phyloP scores from a whole-genome alignment of 2,797 vertebrate species.

The Parotocinclus haroldoi region DNA sequence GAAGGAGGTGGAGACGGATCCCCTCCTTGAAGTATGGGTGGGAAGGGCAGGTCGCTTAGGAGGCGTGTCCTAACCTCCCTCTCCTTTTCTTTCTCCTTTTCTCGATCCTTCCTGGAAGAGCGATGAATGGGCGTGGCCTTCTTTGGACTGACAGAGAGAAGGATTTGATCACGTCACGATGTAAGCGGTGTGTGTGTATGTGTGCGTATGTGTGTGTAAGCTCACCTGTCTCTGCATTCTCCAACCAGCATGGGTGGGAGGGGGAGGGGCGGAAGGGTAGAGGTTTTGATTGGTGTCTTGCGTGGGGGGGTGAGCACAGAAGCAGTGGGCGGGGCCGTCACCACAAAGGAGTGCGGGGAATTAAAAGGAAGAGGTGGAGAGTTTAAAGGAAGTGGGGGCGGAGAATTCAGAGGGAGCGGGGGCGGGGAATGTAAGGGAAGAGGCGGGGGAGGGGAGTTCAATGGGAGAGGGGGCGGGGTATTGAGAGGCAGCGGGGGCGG shows the following conservation, averaged over 20 bases:
- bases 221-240: conserved; percentile 93
- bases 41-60: conserved; percentile 91
- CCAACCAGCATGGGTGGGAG: conserved; percentile 89
- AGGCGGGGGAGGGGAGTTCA: conserved; percentile 70
- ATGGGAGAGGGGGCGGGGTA: conserved; percentile 59
- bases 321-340: conserved; percentile 31
- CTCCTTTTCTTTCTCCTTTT: conserved; percentile 54
- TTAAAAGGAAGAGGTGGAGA: conserved; percentile 71
- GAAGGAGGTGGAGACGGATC: conserved; percentile 90
- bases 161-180: neutral
- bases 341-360: conserved; percentile 44
- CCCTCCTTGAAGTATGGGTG: conserved; percentile 84
- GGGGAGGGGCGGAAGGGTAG: conserved; percentile 90
- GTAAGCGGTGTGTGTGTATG: neutral
- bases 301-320: neutral
- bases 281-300: conserved; percentile 85
- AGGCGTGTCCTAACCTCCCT: conserved; percentile 87
- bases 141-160: conserved; percentile 77
- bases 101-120: conserved; percentile 71
- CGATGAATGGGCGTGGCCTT: conserved; percentile 83
- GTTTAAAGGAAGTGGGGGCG: conserved; percentile 63
- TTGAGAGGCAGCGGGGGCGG: conserved; percentile 66
- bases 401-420: conserved; percentile 60
- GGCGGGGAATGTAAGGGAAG: conserved; percentile 67
- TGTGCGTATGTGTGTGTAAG: neutral